Percentiles rank a stretch among this genome's conserved stretches.
These are phyloP conservation scores for Gallinago stenura DNA, from an alignment of 2,797 vertebrate species.

Conservation along the genomic window DNA sequence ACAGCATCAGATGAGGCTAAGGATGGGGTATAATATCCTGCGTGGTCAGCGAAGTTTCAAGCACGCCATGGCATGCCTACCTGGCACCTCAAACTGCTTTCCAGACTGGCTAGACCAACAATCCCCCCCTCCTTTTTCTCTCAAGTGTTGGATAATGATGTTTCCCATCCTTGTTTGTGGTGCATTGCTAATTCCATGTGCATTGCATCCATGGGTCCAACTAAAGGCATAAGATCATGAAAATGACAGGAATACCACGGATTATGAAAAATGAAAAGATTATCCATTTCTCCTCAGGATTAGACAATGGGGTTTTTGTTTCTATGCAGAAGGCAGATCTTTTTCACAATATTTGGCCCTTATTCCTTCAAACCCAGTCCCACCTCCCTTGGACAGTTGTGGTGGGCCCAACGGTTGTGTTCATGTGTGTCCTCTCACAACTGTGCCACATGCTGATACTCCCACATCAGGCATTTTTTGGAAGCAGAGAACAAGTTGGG, in stretches of 20 bases:
- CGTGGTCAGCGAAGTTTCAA: background rate
- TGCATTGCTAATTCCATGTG: background rate
- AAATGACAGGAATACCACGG: background rate
- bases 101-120: background rate
- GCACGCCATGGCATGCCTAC: background rate
- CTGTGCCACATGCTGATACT: background rate
- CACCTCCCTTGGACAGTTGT: background rate
- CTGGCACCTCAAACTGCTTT: background rate
- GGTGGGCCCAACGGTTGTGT: background rate
- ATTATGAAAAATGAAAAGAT: background rate
- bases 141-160: background rate
- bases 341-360: background rate
- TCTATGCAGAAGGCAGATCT: background rate
- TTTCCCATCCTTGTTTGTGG: background rate
- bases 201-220: background rate
- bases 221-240: background rate
- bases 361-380: background rate
- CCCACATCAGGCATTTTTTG: accelerated
- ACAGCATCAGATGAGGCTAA: background rate
- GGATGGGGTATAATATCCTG: background rate
- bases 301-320: background rate
- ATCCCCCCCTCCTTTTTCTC: background rate
- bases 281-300: background rate
- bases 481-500: background rate
- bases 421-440: background rate